Conservation (phyloP, 2,888 invertebrate species). For the Dugesia japonica region DNA sequence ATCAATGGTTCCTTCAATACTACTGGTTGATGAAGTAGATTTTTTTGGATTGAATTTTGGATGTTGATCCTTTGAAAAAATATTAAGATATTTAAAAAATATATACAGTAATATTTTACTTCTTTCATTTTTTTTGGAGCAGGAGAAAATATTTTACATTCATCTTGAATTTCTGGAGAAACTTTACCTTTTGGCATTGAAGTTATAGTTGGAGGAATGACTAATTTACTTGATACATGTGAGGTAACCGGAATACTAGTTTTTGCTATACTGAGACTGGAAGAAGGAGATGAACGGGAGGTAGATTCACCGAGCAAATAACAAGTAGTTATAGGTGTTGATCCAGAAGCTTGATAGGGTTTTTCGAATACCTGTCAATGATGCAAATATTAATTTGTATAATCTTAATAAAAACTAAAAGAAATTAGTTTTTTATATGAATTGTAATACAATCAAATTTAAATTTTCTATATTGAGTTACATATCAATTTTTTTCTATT, state of each 20-base stretch:
- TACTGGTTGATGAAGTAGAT: background rate
- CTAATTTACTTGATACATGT: background rate
- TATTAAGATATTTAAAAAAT: background rate
- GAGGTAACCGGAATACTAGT: background rate
- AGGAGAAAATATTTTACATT: background rate
- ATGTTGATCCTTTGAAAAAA: background rate
- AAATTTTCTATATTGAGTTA: too few species aligned
- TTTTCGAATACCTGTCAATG: background rate
- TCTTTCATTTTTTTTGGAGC: background rate
- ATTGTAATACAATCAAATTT: too few species aligned
- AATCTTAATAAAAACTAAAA: too few species aligned
- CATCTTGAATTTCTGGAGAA: background rate
- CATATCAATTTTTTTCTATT: too few species aligned
- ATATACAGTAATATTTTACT: too few species aligned
- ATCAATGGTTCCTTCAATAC: conserved; percentile 31
- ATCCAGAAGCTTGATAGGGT: background rate
- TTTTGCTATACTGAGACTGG: background rate
- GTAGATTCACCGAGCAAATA: background rate
- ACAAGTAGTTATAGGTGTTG: background rate
- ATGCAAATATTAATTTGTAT: too few species aligned
- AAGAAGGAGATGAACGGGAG: background rate
- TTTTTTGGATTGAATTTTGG: background rate
- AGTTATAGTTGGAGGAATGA: background rate
- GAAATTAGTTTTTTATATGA: too few species aligned
- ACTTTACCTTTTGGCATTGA: background rate